A percentile compares a stretch with the other conserved stretches of the same genome.
Conservation (phyloP, 2,797 vertebrate species). For the Acestrorhynchus altus region DNA sequence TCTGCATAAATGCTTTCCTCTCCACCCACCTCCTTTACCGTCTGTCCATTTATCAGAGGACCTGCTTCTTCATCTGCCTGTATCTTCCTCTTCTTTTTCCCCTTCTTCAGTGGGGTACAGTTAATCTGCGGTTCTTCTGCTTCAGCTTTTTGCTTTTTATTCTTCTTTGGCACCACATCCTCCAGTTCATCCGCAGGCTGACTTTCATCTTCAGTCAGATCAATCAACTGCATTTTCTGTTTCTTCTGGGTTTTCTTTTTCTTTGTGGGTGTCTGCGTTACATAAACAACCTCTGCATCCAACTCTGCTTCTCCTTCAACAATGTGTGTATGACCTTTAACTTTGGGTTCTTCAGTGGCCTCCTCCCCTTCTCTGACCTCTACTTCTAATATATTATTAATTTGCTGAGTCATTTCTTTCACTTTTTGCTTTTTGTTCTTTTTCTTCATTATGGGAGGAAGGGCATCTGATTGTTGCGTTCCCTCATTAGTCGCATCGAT, state of each 20-base stretch:
- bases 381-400: background rate
- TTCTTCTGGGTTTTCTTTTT: conserved; percentile 32
- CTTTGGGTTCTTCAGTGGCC: background rate
- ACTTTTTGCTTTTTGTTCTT: conserved; percentile 44
- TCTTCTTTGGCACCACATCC: background rate
- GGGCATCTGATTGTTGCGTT: background rate
- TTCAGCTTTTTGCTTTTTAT: background rate
- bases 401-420: background rate
- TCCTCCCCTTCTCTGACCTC: background rate
- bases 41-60: conserved; percentile 28
- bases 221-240: background rate
- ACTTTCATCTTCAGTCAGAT: background rate
- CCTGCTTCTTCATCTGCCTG: background rate
- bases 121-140: background rate
- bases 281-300: background rate
- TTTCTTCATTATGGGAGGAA: conserved; percentile 2
- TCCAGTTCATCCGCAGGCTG: background rate
- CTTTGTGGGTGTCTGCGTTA: background rate
- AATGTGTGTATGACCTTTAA: background rate
- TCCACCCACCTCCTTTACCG: conserved; percentile 40
- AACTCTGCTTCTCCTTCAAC: background rate
- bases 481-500: background rate
- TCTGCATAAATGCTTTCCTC: background rate
- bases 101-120: conserved; percentile 33
- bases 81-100: conserved; percentile 20